These are phyloP conservation scores for Jacana jacana DNA, from an alignment of 2,113 vertebrate genomes.

Conservation along the genomic window DNA sequence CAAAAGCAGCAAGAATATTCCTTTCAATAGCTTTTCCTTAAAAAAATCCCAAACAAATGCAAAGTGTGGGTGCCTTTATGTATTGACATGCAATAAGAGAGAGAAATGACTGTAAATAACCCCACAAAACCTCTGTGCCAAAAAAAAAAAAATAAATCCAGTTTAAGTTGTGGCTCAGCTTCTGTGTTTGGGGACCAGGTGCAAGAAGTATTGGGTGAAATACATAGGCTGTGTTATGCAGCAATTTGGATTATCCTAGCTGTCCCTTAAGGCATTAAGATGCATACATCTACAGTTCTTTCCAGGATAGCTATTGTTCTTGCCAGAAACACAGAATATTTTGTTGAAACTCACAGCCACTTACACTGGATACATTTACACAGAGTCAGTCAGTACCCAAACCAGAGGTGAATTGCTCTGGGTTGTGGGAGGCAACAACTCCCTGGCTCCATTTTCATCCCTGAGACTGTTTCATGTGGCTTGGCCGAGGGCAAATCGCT, in stretches of 20 bases:
- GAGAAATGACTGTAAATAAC: not conserved
- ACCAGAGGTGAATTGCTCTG: not conserved
- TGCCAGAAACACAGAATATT: not conserved
- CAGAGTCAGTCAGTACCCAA: not conserved
- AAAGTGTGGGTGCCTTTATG: not conserved
- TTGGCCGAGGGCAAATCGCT: not conserved
- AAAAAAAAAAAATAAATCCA: not conserved
- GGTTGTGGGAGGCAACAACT: not conserved
- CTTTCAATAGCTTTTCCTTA: not conserved
- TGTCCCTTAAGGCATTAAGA: not conserved
- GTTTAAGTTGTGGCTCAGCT: not conserved
- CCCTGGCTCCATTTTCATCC: not conserved
- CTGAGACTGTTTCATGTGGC: not conserved
- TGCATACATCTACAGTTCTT: not conserved
- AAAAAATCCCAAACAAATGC: not conserved
- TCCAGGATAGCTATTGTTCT: not conserved
- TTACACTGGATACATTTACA: not conserved
- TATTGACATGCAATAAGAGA: not conserved
- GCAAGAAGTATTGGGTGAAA: not conserved
- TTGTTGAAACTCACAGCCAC: not conserved
- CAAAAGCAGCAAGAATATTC: not conserved
- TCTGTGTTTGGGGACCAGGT: not conserved
- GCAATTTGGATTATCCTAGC: not conserved
- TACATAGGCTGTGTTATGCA: not conserved
- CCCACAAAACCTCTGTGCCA: not conserved